phyloP scores from a whole-genome alignment of 2,888 invertebrate genomes.

The Xylota segnis region DNA sequence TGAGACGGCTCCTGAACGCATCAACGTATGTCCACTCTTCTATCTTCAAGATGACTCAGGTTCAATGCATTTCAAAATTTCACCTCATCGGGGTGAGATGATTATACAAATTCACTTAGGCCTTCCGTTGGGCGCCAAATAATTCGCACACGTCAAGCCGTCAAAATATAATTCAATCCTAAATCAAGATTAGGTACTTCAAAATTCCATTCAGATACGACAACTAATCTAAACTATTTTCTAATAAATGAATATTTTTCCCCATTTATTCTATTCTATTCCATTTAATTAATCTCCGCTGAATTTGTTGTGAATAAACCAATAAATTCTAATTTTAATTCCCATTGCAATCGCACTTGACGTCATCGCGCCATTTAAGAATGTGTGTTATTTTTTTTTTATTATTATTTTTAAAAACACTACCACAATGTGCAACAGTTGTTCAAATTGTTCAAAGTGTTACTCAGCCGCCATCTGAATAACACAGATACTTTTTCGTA shows the following conservation, averaged over 20 bases:
- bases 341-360: neutral
- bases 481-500: neutral
- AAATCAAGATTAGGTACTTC: no score
- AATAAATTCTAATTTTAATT: conserved; percentile 15
- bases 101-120: no score
- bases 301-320: neutral
- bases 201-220: no score
- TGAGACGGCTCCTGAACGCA: no score
- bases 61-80: no score
- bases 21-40: no score
- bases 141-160: no score
- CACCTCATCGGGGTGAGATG: no score
- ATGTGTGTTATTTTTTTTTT: neutral
- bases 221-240: neutral
- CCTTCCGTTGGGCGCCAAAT: no score
- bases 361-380: conserved; percentile 7
- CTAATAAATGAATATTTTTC: neutral
- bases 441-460: conserved; percentile 17
- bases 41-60: no score
- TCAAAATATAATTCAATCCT: no score
- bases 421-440: conserved; percentile 13
- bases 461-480: neutral
- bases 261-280: neutral
- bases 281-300: neutral
- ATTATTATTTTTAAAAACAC: neutral